phyloP scores from a whole-genome alignment of 2,113 vertebrate genomes.

The Phainopepla nitens region DNA sequence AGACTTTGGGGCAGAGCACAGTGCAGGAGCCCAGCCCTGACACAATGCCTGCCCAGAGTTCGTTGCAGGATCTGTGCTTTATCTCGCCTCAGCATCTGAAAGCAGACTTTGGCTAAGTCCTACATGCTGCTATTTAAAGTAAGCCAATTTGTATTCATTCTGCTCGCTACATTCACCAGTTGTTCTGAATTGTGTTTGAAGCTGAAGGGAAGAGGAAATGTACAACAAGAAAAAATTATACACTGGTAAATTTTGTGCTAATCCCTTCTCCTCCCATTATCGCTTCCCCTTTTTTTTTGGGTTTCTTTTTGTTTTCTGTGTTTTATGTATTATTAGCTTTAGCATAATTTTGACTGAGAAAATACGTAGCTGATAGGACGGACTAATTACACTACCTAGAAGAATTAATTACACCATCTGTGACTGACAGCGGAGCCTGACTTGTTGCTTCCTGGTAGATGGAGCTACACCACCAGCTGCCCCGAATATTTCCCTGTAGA shows the following conservation, averaged over 20 bases:
- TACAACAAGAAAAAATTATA: constrained; percentile 64
- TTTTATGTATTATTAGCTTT: constrained; percentile 67
- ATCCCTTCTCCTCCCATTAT: constrained; percentile 53
- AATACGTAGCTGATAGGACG: constrained; percentile 61
- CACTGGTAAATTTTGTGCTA: constrained; percentile 62
- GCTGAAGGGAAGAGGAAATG: constrained; percentile 53
- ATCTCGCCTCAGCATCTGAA: constrained; percentile 50
- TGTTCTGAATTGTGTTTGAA: constrained; percentile 66
- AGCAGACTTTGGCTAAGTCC: constrained; percentile 63
- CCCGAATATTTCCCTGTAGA: neutral
- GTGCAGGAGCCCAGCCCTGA: neutral
- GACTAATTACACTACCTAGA: constrained; percentile 70
- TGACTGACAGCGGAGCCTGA: constrained; percentile 63
- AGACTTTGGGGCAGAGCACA: fast-evolving
- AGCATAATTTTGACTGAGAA: constrained; percentile 68
- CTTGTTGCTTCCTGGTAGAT: constrained; percentile 62
- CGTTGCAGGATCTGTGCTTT: constrained; percentile 6
- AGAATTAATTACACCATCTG: constrained; percentile 72
- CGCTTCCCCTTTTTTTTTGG: neutral
- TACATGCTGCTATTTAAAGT: constrained; percentile 65
- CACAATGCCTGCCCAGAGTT: neutral
- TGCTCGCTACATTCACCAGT: constrained; percentile 62
- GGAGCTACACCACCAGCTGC: constrained; percentile 54
- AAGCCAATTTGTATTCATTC: constrained; percentile 69
- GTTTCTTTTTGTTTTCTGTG: constrained; percentile 55